Conservation (phyloP, 2,113 vertebrate species). For the Marmota monax region DNA sequence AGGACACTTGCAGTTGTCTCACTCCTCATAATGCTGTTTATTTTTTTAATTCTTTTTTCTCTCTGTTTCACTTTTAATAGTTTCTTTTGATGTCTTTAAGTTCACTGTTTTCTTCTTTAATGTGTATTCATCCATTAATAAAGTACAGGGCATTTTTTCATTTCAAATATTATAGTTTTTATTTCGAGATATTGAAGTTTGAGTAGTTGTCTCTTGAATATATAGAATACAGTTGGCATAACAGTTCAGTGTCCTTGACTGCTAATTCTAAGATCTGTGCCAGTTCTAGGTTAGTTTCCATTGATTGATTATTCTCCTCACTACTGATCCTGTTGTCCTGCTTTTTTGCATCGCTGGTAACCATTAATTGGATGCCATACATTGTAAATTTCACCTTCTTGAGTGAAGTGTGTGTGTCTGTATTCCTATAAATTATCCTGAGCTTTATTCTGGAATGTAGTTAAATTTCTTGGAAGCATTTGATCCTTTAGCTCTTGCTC, state of each 20-base stretch:
- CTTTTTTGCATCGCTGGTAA: neutral
- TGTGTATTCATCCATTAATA: neutral
- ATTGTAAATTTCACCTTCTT: neutral
- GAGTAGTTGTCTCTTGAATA: neutral
- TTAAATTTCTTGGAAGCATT: neutral
- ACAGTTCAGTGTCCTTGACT: neutral
- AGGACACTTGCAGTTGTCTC: neutral
- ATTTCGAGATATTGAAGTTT: neutral
- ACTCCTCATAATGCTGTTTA: neutral
- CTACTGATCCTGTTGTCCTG: neutral
- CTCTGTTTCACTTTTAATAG: neutral
- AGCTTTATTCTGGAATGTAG: neutral
- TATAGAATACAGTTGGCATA: neutral
- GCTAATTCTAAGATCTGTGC: neutral
- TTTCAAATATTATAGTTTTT: neutral
- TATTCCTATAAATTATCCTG: neutral
- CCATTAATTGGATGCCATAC: neutral
- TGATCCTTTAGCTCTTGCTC: neutral
- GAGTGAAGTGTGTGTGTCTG: neutral
- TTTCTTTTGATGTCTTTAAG: neutral
- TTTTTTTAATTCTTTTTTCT: neutral
- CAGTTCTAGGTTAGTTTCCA: neutral
- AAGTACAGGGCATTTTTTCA: neutral
- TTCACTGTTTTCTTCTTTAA: neutral
- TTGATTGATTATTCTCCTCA: neutral